phyloP scores from a whole-genome alignment of 1,140 invertebrate species.

The Drosophila sp. region DNA sequence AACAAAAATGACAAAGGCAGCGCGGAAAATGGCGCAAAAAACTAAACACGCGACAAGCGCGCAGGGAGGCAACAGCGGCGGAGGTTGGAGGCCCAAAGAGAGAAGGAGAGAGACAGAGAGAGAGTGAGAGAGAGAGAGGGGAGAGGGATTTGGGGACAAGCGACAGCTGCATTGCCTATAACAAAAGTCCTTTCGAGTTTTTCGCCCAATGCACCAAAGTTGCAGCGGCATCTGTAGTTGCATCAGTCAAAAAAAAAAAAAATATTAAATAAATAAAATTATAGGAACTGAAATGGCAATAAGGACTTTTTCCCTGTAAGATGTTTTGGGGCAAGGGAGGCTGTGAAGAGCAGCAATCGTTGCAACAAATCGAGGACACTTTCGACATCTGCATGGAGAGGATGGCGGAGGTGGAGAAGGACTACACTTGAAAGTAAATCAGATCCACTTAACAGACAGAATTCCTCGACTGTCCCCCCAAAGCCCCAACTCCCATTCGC shows the following conservation, averaged over 20 bases:
- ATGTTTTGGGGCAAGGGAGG: slow-evolving; percentile 47
- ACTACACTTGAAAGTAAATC: slow-evolving; percentile 53
- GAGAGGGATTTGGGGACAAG: slow-evolving; percentile 11
- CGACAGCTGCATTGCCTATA: slow-evolving; percentile 68
- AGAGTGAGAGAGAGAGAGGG: too few species aligned
- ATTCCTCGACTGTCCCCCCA: not conserved
- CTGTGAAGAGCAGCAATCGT: slow-evolving; percentile 31
- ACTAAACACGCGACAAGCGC: slow-evolving; percentile 64
- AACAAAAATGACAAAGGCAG: slow-evolving; percentile 69
- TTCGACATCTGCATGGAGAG: slow-evolving; percentile 36
- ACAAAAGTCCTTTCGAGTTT: slow-evolving; percentile 70
- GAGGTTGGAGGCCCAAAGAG: not conserved
- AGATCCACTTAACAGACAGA: slow-evolving; percentile 4
- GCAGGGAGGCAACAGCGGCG: not conserved
- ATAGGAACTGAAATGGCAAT: slow-evolving; percentile 55
- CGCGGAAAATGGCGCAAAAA: slow-evolving; percentile 82
- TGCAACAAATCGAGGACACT: slow-evolving; percentile 36
- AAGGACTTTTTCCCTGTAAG: slow-evolving; percentile 33
- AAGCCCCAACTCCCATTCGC: slow-evolving; percentile 2
- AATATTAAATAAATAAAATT: slow-evolving; percentile 46
- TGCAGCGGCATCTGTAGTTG: slow-evolving; percentile 44
- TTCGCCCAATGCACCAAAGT: slow-evolving; percentile 57
- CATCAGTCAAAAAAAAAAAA: slow-evolving; percentile 27
- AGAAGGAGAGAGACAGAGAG: not conserved
- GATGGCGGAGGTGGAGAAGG: too few species aligned